Conservation (phyloP, 2,888 invertebrate species). For the Ennomos erosarius region DNA sequence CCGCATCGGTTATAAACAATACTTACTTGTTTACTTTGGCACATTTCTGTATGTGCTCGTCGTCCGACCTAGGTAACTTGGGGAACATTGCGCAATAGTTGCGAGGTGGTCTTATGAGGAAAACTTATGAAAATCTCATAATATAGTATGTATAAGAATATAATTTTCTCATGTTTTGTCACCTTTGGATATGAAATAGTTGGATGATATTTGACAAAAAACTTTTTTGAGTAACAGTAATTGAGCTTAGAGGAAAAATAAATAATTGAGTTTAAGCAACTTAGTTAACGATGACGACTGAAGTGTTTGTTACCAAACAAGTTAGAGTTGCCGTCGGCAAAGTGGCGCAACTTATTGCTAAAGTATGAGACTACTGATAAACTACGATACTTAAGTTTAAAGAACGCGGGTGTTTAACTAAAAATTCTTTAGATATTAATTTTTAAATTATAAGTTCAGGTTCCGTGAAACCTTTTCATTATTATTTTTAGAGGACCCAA, state of each 20-base stretch:
- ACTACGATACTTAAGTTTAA: constrained; percentile 12
- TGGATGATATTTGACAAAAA: neutral
- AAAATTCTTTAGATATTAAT: too few relatives aligned
- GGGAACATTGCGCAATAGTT: constrained; percentile 22
- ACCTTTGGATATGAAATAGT: constrained; percentile 4
- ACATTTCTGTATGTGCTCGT: constrained; percentile 36
- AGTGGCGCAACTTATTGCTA: constrained; percentile 40
- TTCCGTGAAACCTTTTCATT: too few relatives aligned
- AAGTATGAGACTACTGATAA: constrained; percentile 23
- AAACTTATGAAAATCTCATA: constrained; percentile 7
- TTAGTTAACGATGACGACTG: constrained; percentile 20
- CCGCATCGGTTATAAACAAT: constrained; percentile 56
- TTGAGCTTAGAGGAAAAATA: constrained; percentile 10
- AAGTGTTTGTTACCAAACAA: constrained; percentile 37
- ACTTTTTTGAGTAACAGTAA: constrained; percentile 4
- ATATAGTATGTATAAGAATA: neutral
- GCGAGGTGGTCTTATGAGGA: constrained; percentile 14
- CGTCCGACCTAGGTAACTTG: constrained; percentile 15
- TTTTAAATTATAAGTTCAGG: too few relatives aligned
- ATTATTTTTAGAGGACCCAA: too few relatives aligned
- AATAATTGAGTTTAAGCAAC: constrained; percentile 28
- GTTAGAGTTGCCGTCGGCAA: constrained; percentile 49
- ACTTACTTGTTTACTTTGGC: constrained; percentile 46
- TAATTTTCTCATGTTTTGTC: constrained; percentile 5
- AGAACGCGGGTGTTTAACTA: constrained; percentile 1